Evolutionary conservation across 2,888 invertebrate genomes (phyloP).

Genomic region (Tetheella fluctuosa): DNA sequence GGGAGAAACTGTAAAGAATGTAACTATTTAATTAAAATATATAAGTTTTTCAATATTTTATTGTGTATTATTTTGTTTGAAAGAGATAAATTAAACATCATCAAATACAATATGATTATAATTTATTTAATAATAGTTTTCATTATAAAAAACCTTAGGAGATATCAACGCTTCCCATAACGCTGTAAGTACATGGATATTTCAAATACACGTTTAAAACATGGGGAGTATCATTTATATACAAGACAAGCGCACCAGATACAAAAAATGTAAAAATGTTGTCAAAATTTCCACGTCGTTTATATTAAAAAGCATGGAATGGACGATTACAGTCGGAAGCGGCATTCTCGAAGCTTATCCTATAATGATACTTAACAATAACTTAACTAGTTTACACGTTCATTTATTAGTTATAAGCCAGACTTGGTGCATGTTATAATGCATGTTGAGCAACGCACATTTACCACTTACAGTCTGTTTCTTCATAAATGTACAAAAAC

Average conservation of each 20-base stretch:
- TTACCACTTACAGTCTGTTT: no score
- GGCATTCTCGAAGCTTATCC: constrained; percentile 53
- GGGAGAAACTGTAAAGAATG: constrained; percentile 82
- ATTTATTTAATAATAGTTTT: constrained; percentile 84
- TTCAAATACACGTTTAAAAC: constrained; percentile 23
- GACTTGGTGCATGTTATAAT: constrained; percentile 44
- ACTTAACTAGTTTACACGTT: constrained; percentile 67
- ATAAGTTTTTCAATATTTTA: constrained; percentile 78
- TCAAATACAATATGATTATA: constrained; percentile 81
- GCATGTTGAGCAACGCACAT: constrained; percentile 7
- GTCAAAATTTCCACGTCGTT: constrained; percentile 38
- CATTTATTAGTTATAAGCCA: constrained; percentile 57
- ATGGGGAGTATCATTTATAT: constrained; percentile 56
- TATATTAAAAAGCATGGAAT: constrained; percentile 64
- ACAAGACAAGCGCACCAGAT: constrained; percentile 67
- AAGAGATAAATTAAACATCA: constrained; percentile 57
- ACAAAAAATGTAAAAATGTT: constrained; percentile 44
- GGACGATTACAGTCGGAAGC: constrained; percentile 64
- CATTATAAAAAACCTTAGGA: constrained; percentile 44
- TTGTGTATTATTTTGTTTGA: constrained; percentile 37
- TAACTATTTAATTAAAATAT: constrained; percentile 84
- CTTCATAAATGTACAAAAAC: no score
- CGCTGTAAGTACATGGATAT: constrained; percentile 50
- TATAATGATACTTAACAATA: constrained; percentile 65
- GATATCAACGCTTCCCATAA: constrained; percentile 39